Conservation (phyloP, 2,797 vertebrate species). For the Halcyon badia region DNA sequence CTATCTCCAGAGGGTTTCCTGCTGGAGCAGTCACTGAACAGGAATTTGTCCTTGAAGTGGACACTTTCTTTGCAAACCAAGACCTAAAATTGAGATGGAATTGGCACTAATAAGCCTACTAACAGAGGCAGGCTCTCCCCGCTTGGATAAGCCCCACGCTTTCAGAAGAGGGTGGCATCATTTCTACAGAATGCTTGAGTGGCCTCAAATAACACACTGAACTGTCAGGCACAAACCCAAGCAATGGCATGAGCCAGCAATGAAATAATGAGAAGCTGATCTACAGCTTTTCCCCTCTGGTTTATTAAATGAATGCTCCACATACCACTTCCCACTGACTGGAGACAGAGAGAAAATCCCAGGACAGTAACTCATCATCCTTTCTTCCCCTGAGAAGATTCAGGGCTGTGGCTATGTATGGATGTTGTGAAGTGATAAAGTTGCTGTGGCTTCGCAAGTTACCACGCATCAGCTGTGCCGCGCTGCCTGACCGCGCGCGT, state of each 20-base stretch:
- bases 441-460: conserved; percentile 63
- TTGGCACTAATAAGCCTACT: neutral
- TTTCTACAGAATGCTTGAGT: conserved; percentile 64
- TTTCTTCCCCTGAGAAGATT: conserved; percentile 59
- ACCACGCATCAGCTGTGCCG: conserved; percentile 25
- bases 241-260: conserved; percentile 48
- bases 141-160: neutral
- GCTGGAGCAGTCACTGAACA: neutral
- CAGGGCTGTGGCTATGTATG: conserved; percentile 73
- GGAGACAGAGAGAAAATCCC: conserved; percentile 72
- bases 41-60: neutral
- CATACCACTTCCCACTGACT: conserved; percentile 68
- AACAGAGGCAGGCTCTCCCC: neutral
- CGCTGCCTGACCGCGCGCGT: neutral
- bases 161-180: conserved; percentile 63
- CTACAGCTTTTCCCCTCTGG: conserved; percentile 70
- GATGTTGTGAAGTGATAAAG: conserved; percentile 73
- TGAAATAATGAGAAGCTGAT: conserved; percentile 73
- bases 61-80: neutral
- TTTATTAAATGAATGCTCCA: conserved; percentile 67
- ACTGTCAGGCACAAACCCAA: conserved; percentile 66
- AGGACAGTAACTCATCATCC: conserved; percentile 73
- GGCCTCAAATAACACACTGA: conserved; percentile 73
- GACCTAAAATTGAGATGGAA: neutral
- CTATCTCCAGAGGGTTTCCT: neutral